phyloP scores from a whole-genome alignment of 2,888 invertebrate genomes.

The Heliconius ismenius region DNA sequence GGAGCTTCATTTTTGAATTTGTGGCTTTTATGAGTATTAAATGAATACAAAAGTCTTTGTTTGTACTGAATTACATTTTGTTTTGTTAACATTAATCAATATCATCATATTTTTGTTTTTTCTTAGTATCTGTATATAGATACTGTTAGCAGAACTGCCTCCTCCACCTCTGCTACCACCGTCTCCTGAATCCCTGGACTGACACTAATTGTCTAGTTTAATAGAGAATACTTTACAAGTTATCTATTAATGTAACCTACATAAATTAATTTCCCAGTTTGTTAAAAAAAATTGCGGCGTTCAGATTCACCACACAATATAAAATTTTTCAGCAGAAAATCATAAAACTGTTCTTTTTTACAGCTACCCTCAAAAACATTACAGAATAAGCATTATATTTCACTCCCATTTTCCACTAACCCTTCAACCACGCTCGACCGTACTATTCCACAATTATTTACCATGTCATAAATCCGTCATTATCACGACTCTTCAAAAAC shows the following conservation, averaged over 20 bases:
- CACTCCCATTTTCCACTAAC: background rate
- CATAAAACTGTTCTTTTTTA: background rate
- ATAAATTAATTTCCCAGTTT: too few species aligned
- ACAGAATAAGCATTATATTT: background rate
- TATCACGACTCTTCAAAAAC: conserved; percentile 23
- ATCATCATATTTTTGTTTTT: too few species aligned
- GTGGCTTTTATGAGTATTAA: background rate
- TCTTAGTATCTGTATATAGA: too few species aligned
- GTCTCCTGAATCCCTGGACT: too few species aligned
- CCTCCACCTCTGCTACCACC: too few species aligned
- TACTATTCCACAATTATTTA: background rate
- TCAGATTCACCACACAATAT: too few species aligned
- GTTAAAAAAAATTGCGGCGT: too few species aligned
- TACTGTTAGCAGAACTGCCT: too few species aligned
- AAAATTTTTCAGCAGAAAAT: background rate
- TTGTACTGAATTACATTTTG: background rate
- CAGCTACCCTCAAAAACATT: background rate
- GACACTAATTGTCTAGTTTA: too few species aligned
- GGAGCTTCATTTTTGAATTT: background rate
- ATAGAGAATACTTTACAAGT: too few species aligned
- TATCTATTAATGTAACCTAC: too few species aligned
- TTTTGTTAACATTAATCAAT: background rate
- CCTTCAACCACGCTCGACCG: background rate
- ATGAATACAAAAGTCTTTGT: background rate
- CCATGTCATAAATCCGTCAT: conserved; percentile 20